Evolutionary conservation across 2,113 vertebrate genomes (phyloP), one percentile per base, ranked within the genome.

Genomic region (Narcine bancroftii): DNA sequence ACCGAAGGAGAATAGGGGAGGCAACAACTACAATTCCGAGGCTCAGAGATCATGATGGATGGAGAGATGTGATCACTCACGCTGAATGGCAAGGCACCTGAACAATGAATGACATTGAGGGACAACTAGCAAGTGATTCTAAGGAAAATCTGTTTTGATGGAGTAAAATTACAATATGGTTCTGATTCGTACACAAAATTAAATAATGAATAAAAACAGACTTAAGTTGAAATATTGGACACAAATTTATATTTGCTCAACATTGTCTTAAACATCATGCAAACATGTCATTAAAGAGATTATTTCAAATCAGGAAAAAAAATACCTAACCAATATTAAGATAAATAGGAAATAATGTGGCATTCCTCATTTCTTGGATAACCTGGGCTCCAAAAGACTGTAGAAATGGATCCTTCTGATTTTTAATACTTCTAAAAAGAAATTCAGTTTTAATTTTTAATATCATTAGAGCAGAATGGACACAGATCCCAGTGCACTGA

Each of bases 401-500:
- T 66, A 33, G 42, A 26, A 45, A 69, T 9, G 1, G 11, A 33
- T 29, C 39, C 39, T 69, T 47, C 15, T 42, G 7, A 13, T 45
- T 91, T 15, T 47, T 47, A 36, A 39, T 17, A 15, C 3, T 91
- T 47, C 9, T 13, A 33, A 91, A 69, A 91, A 19, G 15, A 87
- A 87, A 60, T 47, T 66, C 21, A 91, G 66, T 91, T 69, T n/a
- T 21, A 33, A 66, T 56, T 66, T 89, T 89, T 89, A 89, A 89
- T 89, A 9, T 19, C 39, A 45, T 69, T 65, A 47, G 65, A 42
- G 63, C 63, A 71, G 65, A 13, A 24, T 29, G 36, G 65, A 24
- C 89, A 91, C 39, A 91, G 89, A 47, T 91, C 65, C 65, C 89
- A 69, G 65, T 29, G 39, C 89, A 91, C 39, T 26, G 39, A 36